These are phyloP conservation scores for Papilio dardanus DNA, from an alignment of 1,140 invertebrate genomes.

Conservation along the genomic window DNA sequence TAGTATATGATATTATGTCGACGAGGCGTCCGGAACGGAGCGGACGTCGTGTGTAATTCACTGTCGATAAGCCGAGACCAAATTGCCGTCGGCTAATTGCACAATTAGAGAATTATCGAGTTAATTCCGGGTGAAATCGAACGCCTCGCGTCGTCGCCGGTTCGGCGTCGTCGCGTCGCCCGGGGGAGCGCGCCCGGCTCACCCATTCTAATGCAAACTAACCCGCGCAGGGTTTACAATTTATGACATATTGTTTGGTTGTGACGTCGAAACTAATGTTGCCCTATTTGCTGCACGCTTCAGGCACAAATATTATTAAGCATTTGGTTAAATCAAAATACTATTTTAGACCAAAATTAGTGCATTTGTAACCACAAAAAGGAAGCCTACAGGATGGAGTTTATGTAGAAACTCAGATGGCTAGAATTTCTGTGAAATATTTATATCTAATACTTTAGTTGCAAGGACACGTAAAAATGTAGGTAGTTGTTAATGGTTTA, in stretches of 20 bases:
- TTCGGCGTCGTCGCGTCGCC: slow-evolving; percentile 29
- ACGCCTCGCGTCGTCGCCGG: slow-evolving; percentile 44
- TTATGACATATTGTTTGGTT: slow-evolving; percentile 70
- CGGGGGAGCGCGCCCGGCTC: not conserved
- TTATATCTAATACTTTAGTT: slow-evolving; percentile 22
- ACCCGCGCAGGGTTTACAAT: slow-evolving; percentile 59
- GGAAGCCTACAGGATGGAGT: not conserved
- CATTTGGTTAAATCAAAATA: not conserved
- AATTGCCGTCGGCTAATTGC: slow-evolving; percentile 73
- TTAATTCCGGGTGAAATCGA: slow-evolving; percentile 75
- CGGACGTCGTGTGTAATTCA: slow-evolving; percentile 41
- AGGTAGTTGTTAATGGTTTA: slow-evolving; percentile 46
- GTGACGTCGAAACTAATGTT: slow-evolving; percentile 53
- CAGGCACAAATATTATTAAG: slow-evolving; percentile 28
- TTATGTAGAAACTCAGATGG: too few species aligned
- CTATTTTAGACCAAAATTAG: not conserved
- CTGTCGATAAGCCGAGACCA: slow-evolving; percentile 56
- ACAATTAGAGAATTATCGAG: slow-evolving; percentile 76
- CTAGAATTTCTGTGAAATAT: not conserved
- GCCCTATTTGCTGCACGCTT: slow-evolving; percentile 15
- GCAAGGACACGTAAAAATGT: slow-evolving; percentile 6
- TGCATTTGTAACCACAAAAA: not conserved
- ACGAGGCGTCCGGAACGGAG: slow-evolving; percentile 18
- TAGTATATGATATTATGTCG: slow-evolving; percentile 28
- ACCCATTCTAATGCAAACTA: slow-evolving; percentile 74